Conservation (phyloP, 2,797 vertebrate genomes). For the Potorous gilbertii region DNA sequence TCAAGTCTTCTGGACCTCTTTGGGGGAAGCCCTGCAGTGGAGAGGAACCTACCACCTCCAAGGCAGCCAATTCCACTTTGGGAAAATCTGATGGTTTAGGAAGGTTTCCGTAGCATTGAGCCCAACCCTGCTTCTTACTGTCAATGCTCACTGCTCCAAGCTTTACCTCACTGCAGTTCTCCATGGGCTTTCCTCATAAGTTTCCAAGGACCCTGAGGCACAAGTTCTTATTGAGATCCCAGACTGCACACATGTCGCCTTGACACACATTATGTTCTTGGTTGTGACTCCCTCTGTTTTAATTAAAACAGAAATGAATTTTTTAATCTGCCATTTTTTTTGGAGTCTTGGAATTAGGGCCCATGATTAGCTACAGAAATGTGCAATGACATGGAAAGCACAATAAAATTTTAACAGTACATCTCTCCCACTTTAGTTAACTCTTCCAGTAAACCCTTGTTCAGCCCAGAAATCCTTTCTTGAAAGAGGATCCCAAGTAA, state of each 20-base stretch:
- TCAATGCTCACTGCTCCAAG: background rate
- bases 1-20: background rate
- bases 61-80: background rate
- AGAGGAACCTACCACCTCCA: background rate
- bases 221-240: conserved; percentile 56
- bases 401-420: conserved; percentile 68
- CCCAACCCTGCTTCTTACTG: background rate
- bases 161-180: background rate
- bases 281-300: conserved; percentile 72
- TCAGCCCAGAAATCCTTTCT: conserved; percentile 63
- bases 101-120: background rate
- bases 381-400: conserved; percentile 73
- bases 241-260: conserved; percentile 67
- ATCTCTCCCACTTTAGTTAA: conserved; percentile 73
- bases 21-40: background rate
- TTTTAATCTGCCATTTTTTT: conserved; percentile 77
- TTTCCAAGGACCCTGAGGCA: conserved; percentile 65
- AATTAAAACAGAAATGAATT: conserved; percentile 79
- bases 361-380: conserved; percentile 75
- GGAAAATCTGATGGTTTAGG: background rate
- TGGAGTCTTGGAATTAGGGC: conserved; percentile 72
- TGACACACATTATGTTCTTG: conserved; percentile 74
- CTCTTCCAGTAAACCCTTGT: conserved; percentile 70
- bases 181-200: conserved; percentile 57
- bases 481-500: conserved; percentile 65